A percentile compares a stretch with the other conserved stretches of the same genome.
These are phyloP conservation scores for Otus sunia DNA, from an alignment of 2,113 vertebrate species.

Conservation along the genomic window DNA sequence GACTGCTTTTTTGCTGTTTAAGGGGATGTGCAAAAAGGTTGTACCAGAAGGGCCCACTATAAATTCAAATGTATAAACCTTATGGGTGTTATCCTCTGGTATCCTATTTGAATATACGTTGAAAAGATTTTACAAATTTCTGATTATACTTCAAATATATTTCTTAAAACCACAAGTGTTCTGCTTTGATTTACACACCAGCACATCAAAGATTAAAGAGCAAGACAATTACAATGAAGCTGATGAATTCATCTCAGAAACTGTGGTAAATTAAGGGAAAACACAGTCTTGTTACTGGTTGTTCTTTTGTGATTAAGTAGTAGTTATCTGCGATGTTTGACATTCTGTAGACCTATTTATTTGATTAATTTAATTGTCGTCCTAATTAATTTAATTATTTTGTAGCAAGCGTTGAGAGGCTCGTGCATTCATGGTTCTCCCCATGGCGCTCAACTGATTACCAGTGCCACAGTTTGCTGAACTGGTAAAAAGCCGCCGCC, in stretches of 20 bases:
- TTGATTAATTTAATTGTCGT: conserved; percentile 59
- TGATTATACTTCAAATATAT: not conserved
- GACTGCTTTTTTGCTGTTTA: not conserved
- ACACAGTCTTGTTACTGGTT: not conserved
- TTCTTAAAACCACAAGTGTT: not conserved
- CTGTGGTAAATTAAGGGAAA: conserved; percentile 13
- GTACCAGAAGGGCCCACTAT: not conserved
- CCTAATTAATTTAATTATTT: conserved; percentile 66
- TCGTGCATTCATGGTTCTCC: not conserved
- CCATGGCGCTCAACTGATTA: not conserved
- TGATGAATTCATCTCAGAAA: conserved; percentile 26
- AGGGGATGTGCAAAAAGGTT: not conserved
- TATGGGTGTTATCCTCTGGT: not conserved
- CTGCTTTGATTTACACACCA: not conserved
- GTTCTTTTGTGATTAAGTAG: conserved; percentile 37
- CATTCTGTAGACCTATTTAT: conserved; percentile 22
- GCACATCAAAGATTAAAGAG: conserved; percentile 23
- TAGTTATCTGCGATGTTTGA: conserved; percentile 28
- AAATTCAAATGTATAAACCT: not conserved
- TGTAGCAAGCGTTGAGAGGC: not conserved
- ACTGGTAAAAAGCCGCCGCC: not conserved
- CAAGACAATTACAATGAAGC: not conserved
- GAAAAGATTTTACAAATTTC: not conserved
- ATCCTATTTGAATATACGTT: not conserved
- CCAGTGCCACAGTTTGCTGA: not conserved